A percentile compares a stretch with the other conserved stretches of the same genome.
Evolutionary conservation across 2,113 vertebrate species (phyloP).

Genomic region (Pedetes capensis): DNA sequence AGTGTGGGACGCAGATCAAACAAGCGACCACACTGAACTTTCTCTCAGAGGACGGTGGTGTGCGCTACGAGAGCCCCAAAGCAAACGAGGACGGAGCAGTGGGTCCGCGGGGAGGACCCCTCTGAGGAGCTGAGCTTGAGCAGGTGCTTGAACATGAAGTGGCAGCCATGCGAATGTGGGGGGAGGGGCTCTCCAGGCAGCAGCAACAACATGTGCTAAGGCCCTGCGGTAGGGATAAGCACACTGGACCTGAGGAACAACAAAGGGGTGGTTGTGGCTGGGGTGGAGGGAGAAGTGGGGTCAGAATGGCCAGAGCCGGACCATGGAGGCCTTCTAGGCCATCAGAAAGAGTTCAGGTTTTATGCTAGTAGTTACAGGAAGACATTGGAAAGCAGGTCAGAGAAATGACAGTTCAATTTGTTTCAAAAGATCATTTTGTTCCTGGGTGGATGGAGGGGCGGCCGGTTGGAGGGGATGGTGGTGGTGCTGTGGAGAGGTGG

Average conservation of each 20-base stretch:
- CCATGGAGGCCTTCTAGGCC: background rate
- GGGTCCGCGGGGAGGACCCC: background rate
- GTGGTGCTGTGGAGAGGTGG: too few relatives aligned
- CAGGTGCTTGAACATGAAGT: background rate
- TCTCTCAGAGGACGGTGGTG: background rate
- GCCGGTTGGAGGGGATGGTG: too few relatives aligned
- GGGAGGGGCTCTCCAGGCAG: background rate
- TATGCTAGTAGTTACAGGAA: background rate
- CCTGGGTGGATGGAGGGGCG: too few relatives aligned
- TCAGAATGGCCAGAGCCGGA: background rate
- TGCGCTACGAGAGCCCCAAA: background rate
- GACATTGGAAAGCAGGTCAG: background rate
- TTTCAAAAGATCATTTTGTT: background rate
- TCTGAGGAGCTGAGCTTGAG: background rate
- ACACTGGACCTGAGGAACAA: background rate
- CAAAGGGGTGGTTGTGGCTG: background rate
- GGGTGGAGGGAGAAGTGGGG: background rate
- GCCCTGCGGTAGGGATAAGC: background rate
- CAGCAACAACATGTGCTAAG: background rate
- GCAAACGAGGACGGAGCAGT: background rate
- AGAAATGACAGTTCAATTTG: background rate
- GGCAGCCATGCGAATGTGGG: background rate
- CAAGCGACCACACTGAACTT: too few relatives aligned
- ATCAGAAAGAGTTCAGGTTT: background rate
- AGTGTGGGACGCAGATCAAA: too few relatives aligned